Evolutionary conservation across 2,797 vertebrate species (phyloP).

Genomic region (Lutjanus argentimaculatus): DNA sequence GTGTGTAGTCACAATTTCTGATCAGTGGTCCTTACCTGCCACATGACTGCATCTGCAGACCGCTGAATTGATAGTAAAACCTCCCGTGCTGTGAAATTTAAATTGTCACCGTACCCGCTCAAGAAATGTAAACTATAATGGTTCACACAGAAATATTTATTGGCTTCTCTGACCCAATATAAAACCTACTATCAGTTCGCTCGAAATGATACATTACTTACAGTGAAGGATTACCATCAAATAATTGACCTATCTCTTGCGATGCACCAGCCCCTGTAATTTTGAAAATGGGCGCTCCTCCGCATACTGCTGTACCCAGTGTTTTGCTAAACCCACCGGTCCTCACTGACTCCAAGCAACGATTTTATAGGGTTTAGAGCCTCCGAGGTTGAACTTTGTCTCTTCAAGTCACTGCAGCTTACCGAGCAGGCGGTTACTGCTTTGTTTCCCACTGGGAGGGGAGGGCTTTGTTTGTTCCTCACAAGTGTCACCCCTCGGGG

Average conservation of each 20-base stretch:
- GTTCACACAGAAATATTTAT: slow-evolving; percentile 49
- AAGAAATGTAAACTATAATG: slow-evolving; percentile 44
- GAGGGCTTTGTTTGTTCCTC: slow-evolving; percentile 50
- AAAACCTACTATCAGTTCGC: slow-evolving; percentile 48
- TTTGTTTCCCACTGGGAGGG: slow-evolving; percentile 40
- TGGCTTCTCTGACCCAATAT: slow-evolving; percentile 53
- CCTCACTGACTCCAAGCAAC: not conserved
- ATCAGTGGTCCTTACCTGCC: slow-evolving; percentile 32
- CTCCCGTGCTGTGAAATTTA: slow-evolving; percentile 54
- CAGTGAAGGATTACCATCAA: slow-evolving; percentile 50
- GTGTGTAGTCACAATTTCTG: slow-evolving; percentile 51
- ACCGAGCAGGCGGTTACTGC: slow-evolving; percentile 41
- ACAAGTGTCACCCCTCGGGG: slow-evolving; percentile 43
- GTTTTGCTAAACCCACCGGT: slow-evolving; percentile 55
- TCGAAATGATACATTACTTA: slow-evolving; percentile 42
- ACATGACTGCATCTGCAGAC: slow-evolving; percentile 41
- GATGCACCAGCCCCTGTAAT: slow-evolving; percentile 38
- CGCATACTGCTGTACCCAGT: not conserved
- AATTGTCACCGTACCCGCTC: slow-evolving; percentile 20
- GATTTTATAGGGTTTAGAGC: slow-evolving; percentile 26
- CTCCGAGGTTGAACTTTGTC: slow-evolving; percentile 45
- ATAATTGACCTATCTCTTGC: slow-evolving; percentile 59
- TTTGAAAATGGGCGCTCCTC: slow-evolving; percentile 42
- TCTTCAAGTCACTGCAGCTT: slow-evolving; percentile 31
- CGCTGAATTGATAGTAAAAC: slow-evolving; percentile 53